Evolutionary conservation across 1,140 invertebrate species (phyloP).

Genomic region (Tetramorium simillimum): DNA sequence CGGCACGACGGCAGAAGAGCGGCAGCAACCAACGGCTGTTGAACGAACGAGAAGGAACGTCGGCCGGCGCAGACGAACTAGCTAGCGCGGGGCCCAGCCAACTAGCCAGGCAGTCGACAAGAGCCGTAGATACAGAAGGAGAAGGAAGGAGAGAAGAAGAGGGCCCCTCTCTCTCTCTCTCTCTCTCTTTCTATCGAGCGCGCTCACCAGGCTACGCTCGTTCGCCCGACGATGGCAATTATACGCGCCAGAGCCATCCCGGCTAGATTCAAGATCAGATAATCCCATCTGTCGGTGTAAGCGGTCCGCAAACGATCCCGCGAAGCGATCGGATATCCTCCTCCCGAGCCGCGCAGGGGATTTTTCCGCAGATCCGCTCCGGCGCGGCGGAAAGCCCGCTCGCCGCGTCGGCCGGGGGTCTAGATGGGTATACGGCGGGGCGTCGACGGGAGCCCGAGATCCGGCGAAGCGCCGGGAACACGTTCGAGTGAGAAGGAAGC

Average conservation of each 20-base stretch:
- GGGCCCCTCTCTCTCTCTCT: background rate
- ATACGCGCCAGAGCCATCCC: slow-evolving; percentile 81
- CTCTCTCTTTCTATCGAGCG: slow-evolving; percentile 51
- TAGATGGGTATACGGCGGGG: background rate
- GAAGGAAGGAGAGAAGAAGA: slow-evolving; percentile 2
- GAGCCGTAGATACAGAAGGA: slow-evolving; percentile 40
- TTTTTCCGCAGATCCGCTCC: slow-evolving; percentile 63
- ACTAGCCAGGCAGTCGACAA: slow-evolving; percentile 30
- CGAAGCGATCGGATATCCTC: slow-evolving; percentile 78
- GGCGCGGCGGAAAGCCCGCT: slow-evolving; percentile 57
- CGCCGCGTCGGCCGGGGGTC: slow-evolving; percentile 3
- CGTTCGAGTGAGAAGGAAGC: background rate
- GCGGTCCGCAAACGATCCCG: slow-evolving; percentile 80
- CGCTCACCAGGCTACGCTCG: slow-evolving; percentile 64
- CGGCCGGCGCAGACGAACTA: slow-evolving; percentile 41
- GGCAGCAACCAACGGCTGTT: slow-evolving; percentile 56
- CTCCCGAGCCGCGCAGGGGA: slow-evolving; percentile 57
- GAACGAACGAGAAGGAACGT: slow-evolving; percentile 46
- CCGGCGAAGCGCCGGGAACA: background rate
- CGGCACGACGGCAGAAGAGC: slow-evolving; percentile 35
- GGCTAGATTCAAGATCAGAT: slow-evolving; percentile 84
- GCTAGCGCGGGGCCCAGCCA: slow-evolving; percentile 21
- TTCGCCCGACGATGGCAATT: slow-evolving; percentile 80
- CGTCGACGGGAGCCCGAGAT: background rate
- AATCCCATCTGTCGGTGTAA: slow-evolving; percentile 83